These are phyloP conservation scores for Archaeoteleia sp. DNA, from an alignment of 2,888 invertebrate species.

Conservation along the genomic window DNA sequence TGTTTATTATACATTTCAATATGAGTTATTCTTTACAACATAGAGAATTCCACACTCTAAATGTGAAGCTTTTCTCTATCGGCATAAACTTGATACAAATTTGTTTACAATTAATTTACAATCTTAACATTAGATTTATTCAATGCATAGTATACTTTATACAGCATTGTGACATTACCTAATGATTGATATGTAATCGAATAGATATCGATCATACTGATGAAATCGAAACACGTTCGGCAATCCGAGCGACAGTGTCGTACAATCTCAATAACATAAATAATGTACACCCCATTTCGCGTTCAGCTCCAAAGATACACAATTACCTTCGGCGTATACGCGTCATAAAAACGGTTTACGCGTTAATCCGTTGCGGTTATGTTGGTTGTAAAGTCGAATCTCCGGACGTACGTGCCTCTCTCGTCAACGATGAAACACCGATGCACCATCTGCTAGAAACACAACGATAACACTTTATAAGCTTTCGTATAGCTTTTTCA, in stretches of 20 bases:
- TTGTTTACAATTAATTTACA: no score
- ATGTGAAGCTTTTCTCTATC: no score
- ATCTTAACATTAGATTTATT: not conserved
- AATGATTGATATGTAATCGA: constrained; percentile 26
- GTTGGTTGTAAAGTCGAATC: constrained; percentile 47
- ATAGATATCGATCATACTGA: constrained; percentile 16
- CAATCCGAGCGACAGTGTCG: constrained; percentile 27
- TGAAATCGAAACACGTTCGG: constrained; percentile 18
- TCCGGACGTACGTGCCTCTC: constrained; percentile 38
- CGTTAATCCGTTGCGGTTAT: constrained; percentile 50
- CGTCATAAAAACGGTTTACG: constrained; percentile 53
- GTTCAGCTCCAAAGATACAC: constrained; percentile 43
- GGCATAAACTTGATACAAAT: no score
- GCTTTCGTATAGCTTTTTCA: constrained; percentile 49
- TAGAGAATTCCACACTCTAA: no score
- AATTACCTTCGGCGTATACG: constrained; percentile 51
- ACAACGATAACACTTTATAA: constrained; percentile 52
- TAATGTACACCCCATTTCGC: constrained; percentile 43
- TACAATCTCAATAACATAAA: constrained; percentile 45
- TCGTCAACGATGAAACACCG: constrained; percentile 43
- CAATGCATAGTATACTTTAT: not conserved
- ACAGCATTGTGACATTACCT: not conserved
- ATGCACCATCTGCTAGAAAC: constrained; percentile 49
- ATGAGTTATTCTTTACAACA: no score
- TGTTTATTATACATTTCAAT: no score